Conservation (phyloP, 2,113 vertebrate genomes). For the Ictidomys tridecemlineatus region DNA sequence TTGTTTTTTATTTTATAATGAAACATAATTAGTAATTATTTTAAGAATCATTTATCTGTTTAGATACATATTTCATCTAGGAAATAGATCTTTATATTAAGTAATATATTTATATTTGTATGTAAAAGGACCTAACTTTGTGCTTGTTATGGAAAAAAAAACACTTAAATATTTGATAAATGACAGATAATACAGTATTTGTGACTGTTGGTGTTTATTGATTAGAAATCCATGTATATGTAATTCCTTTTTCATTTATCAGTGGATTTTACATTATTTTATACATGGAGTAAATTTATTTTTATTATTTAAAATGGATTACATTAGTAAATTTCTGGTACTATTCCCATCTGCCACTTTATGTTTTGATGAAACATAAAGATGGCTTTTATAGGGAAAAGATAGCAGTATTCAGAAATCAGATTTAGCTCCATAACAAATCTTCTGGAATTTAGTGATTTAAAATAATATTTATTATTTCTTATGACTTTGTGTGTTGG, state of each 20-base stretch:
- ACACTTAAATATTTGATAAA: conserved; percentile 5
- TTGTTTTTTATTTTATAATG: neutral
- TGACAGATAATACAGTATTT: neutral
- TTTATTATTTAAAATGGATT: neutral
- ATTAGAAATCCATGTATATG: neutral
- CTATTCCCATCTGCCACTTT: neutral
- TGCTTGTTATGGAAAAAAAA: neutral
- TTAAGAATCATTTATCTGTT: neutral
- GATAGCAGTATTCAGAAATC: neutral
- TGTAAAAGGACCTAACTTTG: neutral
- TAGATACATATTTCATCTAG: neutral
- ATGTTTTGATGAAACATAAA: neutral
- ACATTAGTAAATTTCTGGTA: neutral
- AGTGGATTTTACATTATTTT: neutral
- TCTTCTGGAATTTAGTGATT: neutral
- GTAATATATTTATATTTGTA: conserved; percentile 18
- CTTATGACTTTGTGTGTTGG: neutral
- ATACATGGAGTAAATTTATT: neutral
- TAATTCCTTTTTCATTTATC: neutral
- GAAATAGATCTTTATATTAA: neutral
- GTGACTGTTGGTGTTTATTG: neutral
- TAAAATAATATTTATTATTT: neutral
- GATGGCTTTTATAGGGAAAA: neutral
- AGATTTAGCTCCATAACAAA: neutral
- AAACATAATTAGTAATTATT: neutral